Conservation (phyloP, 2,888 invertebrate species). For the Diabrotica balteata region DNA sequence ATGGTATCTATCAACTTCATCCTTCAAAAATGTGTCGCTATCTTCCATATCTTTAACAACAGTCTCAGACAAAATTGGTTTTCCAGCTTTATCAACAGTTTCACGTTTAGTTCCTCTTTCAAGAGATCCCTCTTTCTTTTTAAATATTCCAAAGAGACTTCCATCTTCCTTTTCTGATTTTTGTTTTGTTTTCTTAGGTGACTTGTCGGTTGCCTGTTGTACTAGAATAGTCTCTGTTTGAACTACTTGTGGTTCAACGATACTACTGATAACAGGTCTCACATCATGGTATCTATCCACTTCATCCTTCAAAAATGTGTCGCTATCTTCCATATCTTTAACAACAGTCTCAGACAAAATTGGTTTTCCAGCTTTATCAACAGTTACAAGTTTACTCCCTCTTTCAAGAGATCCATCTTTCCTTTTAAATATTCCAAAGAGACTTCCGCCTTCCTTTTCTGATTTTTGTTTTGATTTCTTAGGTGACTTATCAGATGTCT, state of each 20-base stretch:
- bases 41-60: constrained; percentile 28
- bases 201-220: neutral
- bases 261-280: neutral
- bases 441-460: constrained; percentile 27
- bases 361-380: constrained; percentile 14
- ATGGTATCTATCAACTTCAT: constrained; percentile 40
- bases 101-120: constrained; percentile 19
- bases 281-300: constrained; percentile 43
- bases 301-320: constrained; percentile 42
- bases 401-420: constrained; percentile 15
- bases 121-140: constrained; percentile 35
- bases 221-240: neutral
- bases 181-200: neutral
- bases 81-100: constrained; percentile 15
- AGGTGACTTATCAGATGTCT: neutral
- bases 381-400: constrained; percentile 1
- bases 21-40: constrained; percentile 36
- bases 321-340: constrained; percentile 37
- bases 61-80: constrained; percentile 3
- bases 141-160: constrained; percentile 30
- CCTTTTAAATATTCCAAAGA: constrained; percentile 26
- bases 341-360: constrained; percentile 20
- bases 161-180: constrained; percentile 23
- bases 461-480: constrained; percentile 14
- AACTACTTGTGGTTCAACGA: constrained; percentile 2